Conservation (phyloP, 2,888 invertebrate genomes). For the Hermaeophaga mercurialis region DNA sequence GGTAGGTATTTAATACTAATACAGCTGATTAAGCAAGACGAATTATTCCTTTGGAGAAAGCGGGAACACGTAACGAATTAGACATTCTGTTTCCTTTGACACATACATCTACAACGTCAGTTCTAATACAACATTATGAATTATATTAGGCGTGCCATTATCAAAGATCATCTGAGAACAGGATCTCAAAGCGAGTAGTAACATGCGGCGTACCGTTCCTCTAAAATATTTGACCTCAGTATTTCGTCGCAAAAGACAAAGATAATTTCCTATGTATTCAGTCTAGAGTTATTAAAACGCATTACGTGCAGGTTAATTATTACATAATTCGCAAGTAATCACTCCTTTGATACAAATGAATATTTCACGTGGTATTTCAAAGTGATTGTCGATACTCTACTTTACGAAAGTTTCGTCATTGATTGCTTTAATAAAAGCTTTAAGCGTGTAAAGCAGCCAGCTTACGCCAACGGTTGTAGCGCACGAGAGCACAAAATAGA, state of each 20-base stretch:
- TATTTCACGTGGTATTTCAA: background rate
- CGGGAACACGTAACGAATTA: too few species aligned
- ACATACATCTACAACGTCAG: too few species aligned
- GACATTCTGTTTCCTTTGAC: too few species aligned
- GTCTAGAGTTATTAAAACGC: slow-evolving; percentile 11
- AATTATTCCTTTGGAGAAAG: too few species aligned
- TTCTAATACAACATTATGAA: slow-evolving; percentile 24
- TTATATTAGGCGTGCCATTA: slow-evolving; percentile 28
- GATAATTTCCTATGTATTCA: background rate
- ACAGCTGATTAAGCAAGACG: too few species aligned
- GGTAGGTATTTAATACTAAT: too few species aligned
- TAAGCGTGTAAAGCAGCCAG: slow-evolving; percentile 1
- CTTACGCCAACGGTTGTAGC: slow-evolving; percentile 4
- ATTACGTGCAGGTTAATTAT: slow-evolving; percentile 12
- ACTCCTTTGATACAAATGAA: background rate
- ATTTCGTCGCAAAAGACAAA: too few species aligned
- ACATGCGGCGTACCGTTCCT: too few species aligned
- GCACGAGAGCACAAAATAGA: background rate
- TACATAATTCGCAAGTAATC: background rate
- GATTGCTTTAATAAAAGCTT: slow-evolving; percentile 7
- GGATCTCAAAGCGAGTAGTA: slow-evolving; percentile 10
- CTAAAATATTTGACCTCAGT: too few species aligned
- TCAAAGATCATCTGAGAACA: slow-evolving; percentile 27
- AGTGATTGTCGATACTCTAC: background rate
- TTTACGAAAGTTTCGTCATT: background rate